Base-by-base conservation (phyloP, 2,888 invertebrate genomes). In the Epinotia demarniana region DNA sequence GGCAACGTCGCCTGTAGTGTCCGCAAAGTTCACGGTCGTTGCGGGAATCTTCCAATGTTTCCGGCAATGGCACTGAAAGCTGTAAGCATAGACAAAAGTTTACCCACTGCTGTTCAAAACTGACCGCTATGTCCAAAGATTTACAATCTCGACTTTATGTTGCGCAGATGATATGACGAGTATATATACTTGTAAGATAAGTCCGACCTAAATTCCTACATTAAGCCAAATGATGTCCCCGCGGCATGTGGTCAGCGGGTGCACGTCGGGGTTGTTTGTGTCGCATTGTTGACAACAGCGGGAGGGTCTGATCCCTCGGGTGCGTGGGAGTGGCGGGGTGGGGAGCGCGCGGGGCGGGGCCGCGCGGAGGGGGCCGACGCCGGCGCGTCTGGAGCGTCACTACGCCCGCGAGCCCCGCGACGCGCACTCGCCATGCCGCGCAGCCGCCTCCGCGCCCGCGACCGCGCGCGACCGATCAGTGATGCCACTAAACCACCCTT, bases 401-500 rank as follows among this genome's bases (percentile, higher is more conserved):
- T 88, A 88, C 84, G 84, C 81, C 87, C 88, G 90, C 89, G 89
- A 89, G 82, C 85, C 81, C 86, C 85, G 89, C 82, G 85, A 83
- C 81, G 89, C 78, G 83, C 87, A 87, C 88, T 89, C 89, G 90
- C 79, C 79, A 90, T 90, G 90, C 85, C 79, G 78, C 72, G 76
- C 78, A 80, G 78, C 79, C 80, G 27, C 55, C 72, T 39, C 66
- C 70, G 57, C 73, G 70, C 67, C 69, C 74, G 69, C 75, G 57
- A n/a, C 68, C 70, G 68, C 72, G 83, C 85, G 82, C 87, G 88
- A 87, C 85, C 88, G 69, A 58, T 58, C 89, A 90, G 91, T 91
- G 86, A 92, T 92, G 92, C 90, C 89, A 86, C 91, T 91, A 86
- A 85, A 88, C 89, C 90, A 82, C 81, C 79, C 88, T 83, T 87